phyloP scores from a whole-genome alignment of 2,888 invertebrate genomes.

The Thalpophila matura region DNA sequence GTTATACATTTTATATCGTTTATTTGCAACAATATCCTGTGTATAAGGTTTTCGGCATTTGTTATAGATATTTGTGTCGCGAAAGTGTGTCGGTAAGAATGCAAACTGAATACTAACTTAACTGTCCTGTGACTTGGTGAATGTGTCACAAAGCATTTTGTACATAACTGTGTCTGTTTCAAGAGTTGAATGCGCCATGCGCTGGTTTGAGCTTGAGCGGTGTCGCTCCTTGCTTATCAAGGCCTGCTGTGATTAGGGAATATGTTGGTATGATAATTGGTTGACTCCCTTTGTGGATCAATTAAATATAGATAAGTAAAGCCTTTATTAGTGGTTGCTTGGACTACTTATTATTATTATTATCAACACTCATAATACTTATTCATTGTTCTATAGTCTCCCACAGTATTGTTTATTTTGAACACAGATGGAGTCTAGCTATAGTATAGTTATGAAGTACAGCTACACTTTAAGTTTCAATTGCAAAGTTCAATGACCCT shows the following conservation, averaged over 20 bases:
- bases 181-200: conserved; percentile 39
- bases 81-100: conserved; percentile 79
- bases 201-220: conserved; percentile 36
- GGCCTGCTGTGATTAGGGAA: conserved; percentile 38
- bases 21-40: conserved; percentile 40
- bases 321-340: not conserved
- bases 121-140: conserved; percentile 63
- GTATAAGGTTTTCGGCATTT: conserved; percentile 12
- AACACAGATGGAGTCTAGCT: not conserved
- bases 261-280: conserved; percentile 58
- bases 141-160: conserved; percentile 52
- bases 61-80: conserved; percentile 61
- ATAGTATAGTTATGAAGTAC: not conserved
- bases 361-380: conserved; percentile 1
- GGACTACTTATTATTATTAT: no score
- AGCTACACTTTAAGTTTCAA: no score
- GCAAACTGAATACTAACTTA: conserved; percentile 76
- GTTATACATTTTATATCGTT: conserved; percentile 1
- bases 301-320: not conserved
- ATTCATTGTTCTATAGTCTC: not conserved
- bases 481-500: not conserved
- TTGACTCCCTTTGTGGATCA: not conserved
- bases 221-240: conserved; percentile 36
- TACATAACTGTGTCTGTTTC: conserved; percentile 40
- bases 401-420: not conserved